Evolutionary conservation across 2,113 vertebrate species (phyloP).

Genomic region (Chlorocebus sabaeus): DNA sequence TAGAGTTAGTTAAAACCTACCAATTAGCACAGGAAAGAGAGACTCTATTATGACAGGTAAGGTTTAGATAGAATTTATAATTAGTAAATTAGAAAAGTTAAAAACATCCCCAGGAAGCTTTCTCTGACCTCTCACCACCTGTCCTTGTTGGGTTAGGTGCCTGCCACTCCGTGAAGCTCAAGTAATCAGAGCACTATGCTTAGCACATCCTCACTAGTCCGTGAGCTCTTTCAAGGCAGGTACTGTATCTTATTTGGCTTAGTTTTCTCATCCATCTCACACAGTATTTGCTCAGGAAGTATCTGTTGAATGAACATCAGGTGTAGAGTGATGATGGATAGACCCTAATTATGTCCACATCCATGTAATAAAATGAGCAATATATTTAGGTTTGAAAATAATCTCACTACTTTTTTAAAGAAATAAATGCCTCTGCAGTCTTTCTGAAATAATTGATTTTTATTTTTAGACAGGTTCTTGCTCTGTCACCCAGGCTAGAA

Average conservation of each 20-base stretch:
- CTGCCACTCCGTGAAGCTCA: neutral
- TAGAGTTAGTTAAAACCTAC: slow-evolving; percentile 2
- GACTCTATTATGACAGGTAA: neutral
- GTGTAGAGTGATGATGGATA: neutral
- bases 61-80: neutral
- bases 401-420: neutral
- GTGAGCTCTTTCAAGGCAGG: neutral
- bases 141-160: neutral
- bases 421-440: neutral
- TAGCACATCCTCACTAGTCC: neutral
- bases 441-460: neutral
- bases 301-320: neutral
- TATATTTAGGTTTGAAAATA: neutral
- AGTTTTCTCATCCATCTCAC: neutral
- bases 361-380: neutral
- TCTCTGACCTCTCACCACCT: neutral
- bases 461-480: no score
- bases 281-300: neutral
- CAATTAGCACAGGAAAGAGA: neutral
- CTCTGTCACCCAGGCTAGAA: no score
- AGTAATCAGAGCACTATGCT: neutral
- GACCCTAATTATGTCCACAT: neutral
- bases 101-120: neutral
- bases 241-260: neutral
- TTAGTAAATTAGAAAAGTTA: neutral